Conservation (phyloP, 2,888 invertebrate genomes). For the Ptycholaimellus sp. region DNA sequence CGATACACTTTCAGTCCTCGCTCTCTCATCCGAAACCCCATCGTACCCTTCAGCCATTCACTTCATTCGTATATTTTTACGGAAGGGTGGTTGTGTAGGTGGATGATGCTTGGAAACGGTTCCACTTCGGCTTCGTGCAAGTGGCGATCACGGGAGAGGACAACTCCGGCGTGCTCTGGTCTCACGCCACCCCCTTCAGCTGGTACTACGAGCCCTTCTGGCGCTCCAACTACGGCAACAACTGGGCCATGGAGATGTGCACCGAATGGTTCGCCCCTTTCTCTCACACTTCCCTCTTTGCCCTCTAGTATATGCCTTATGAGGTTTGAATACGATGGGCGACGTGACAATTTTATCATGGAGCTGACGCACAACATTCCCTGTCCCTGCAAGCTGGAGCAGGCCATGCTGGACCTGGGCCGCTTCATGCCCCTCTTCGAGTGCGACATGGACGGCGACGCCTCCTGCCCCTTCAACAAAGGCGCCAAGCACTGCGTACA, state of each 20-base stretch:
- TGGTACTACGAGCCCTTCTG: slow-evolving; percentile 80
- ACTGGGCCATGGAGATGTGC: slow-evolving; percentile 59
- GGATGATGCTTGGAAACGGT: slow-evolving; percentile 11
- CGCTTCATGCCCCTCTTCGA: slow-evolving; percentile 60
- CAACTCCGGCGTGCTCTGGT: slow-evolving; percentile 42
- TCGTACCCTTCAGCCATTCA: no score
- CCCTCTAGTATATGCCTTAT: slow-evolving; percentile 69
- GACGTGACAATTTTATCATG: slow-evolving; percentile 15
- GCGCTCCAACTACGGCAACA: slow-evolving; percentile 48
- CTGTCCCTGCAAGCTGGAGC: slow-evolving; percentile 69
- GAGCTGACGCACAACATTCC: slow-evolving; percentile 11
- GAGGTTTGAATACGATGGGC: slow-evolving; percentile 26
- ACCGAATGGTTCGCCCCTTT: slow-evolving; percentile 76
- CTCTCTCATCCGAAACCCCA: slow-evolving; percentile 7
- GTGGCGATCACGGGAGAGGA: slow-evolving; percentile 10
- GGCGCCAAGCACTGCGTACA: slow-evolving; percentile 71
- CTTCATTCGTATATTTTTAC: no score
- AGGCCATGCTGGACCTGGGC: slow-evolving; percentile 67
- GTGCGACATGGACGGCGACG: slow-evolving; percentile 64
- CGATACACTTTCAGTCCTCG: slow-evolving; percentile 13
- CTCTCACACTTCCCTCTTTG: no score
- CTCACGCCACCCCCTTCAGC: slow-evolving; percentile 60
- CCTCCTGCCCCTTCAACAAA: slow-evolving; percentile 54
- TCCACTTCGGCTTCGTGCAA: slow-evolving; percentile 11
- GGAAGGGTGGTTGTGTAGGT: no score